Base-by-base conservation (phyloP, 2,797 vertebrate species). In the Oreortyx pictus region DNA sequence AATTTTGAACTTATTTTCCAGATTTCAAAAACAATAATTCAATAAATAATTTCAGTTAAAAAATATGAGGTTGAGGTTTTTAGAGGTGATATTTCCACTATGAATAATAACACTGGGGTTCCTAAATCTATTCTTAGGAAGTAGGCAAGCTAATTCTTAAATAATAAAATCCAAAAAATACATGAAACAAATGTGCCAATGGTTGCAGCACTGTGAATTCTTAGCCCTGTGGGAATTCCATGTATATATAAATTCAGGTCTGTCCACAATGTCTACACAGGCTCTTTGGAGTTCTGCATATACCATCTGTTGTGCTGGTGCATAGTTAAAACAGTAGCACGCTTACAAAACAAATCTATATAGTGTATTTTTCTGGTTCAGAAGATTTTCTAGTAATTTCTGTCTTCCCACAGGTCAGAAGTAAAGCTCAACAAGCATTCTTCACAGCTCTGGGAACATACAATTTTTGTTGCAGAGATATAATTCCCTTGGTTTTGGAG, bases 391-490 rank as follows among this genome's bases (percentile, higher is more conserved):
- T 76, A 20, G 31, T 49, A 14, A 60, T 9, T 6, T 41, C 1
- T 76, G 56, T 84, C 73, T 86, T 94, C 82, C 46, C 61, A 5
- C 96, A 99, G 99, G 98, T 99, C 79, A 98, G 99, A 96, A 99
- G 98, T 96, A 99, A 98, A 97, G 99, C 99, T 96, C 99, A 99
- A 92, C 98, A 97, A 86, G 98, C 98, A 13, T 98, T 99, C 92
- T 99, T 99, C 97, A 98, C 98, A n/a, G 98, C 99, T 35, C 97
- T 99, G 96, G 99, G 98, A 94, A 99, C 98, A 5, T 99, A 99
- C 96, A 99, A 99, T 88, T 99, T 99, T 97, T 99, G 99, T 97
- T 99, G 99, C 97, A 98, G 99, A 97, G 99, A 99, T 97, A 97
- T 99, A 43, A 99, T 99, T 96, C 99, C 99, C 31, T 98, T 98